Base-by-base conservation (phyloP, 2,888 invertebrate genomes). In the Chaetogeoica ovagalla region DNA sequence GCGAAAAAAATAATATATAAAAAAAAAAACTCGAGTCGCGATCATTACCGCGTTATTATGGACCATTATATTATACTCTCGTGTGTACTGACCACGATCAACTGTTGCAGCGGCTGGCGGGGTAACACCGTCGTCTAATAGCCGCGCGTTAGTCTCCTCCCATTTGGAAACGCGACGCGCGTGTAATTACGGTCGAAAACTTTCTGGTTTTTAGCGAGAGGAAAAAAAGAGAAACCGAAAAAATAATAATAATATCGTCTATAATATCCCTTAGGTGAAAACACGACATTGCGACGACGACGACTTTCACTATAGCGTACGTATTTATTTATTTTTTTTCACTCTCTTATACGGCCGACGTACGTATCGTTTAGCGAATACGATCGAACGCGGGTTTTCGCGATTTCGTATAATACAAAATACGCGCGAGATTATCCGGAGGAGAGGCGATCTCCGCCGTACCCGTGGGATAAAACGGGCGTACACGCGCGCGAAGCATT, bases 41-140 rank as follows among this genome's bases (percentile, higher is more conserved):
- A 79, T 79, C 79, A 71, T 79, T 79, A 79, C 63, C 70, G 77
- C 60, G 70, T 77, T 77, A 77, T 77, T 63, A 71, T 60, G 70
- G 63, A 43, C 71, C 62, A 13, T 57, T 71, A 79, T 71, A 79
- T 79, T 79, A 77, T 70, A 74, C 39, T 11, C 15, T 3, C 11
- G 11, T 13, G 15, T 43, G 65, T 43, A 71, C 79, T 79, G 79
- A 79, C 77, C 77, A 77, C 77, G 77, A 77, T 30, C 79, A 62
- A 62, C 69, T 69, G 69, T 77, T 77, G 77, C 57, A 79, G 71
- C 43, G 57, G 11, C n/a, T n/a, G n/a, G n/a, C n/a, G n/a, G n/a
- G n/a, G n/a, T n/a, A n/a, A n/a, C n/a, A n/a, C n/a, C n/a, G n/a
- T n/a, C n/a, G n/a, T n/a, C n/a, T 48, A 48, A 43, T 30, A 30